phyloP scores from a whole-genome alignment of 2,797 vertebrate species.

The Hybognathus amarus region DNA sequence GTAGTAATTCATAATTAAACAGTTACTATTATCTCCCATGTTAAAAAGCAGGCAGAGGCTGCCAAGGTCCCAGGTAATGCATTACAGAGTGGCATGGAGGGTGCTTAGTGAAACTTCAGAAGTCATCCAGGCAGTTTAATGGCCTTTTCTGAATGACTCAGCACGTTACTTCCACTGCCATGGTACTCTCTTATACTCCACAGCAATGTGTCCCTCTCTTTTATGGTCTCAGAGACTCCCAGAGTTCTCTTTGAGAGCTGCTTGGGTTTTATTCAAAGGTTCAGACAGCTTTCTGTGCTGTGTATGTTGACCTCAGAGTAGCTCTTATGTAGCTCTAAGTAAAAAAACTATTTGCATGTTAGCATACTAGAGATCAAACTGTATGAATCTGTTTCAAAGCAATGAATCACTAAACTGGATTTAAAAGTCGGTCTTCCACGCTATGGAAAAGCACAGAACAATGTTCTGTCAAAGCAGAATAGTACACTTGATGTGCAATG shows the following conservation, averaged over 20 bases:
- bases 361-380: not conserved
- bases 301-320: not conserved
- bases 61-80: constrained; percentile 42
- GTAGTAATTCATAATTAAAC: constrained; percentile 60
- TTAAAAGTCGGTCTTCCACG: not conserved
- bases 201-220: constrained; percentile 31
- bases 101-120: constrained; percentile 53
- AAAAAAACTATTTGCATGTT: not conserved
- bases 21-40: constrained; percentile 45
- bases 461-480: not conserved
- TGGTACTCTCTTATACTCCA: constrained; percentile 6
- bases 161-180: constrained; percentile 39
- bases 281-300: constrained; percentile 4
- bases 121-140: constrained; percentile 40
- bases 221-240: constrained; percentile 32
- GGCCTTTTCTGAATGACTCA: constrained; percentile 53
- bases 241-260: constrained; percentile 13
- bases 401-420: not conserved
- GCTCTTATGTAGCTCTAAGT: not conserved
- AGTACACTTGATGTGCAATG: not conserved
- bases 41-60: constrained; percentile 41
- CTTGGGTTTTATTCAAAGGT: constrained; percentile 14
- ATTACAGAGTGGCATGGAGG: constrained; percentile 41
- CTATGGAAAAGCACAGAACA: not conserved
- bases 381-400: constrained; percentile 2